Evolutionary conservation across 2,888 invertebrate genomes (phyloP).

Genomic region (Clunio marinus): DNA sequence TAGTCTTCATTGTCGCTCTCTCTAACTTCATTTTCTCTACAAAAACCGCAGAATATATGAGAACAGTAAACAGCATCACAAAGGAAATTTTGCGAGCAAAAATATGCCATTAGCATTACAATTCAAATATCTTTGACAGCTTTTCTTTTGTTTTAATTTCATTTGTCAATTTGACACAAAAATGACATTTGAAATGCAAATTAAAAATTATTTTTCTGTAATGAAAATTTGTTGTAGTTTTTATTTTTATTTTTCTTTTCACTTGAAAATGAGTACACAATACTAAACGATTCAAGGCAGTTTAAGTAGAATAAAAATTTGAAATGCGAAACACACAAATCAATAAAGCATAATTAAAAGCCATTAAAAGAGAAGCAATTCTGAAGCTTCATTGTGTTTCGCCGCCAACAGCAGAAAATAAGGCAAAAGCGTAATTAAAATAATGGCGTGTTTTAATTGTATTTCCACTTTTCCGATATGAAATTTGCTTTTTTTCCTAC

Average conservation of each 20-base stretch:
- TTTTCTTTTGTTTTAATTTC: conserved; percentile 39
- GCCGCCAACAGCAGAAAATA: conserved; percentile 21
- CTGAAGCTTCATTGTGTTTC: conserved; percentile 35
- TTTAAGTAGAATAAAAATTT: not conserved
- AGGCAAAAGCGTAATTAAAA: conserved; percentile 32
- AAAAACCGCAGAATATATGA: conserved; percentile 10
- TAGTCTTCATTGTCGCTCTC: not conserved
- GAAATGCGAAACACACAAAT: conserved; percentile 37
- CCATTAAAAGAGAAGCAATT: conserved; percentile 31
- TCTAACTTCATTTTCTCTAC: not conserved
- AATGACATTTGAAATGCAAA: conserved; percentile 39
- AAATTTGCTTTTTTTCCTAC: conserved; percentile 1
- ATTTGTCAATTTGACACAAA: conserved; percentile 38
- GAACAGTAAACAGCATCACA: not conserved
- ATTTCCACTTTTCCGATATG: conserved; percentile 11
- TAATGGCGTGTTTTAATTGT: conserved; percentile 39
- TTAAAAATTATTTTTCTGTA: conserved; percentile 35
- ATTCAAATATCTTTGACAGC: conserved; percentile 28
- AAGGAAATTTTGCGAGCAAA: not conserved
- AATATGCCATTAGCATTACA: conserved; percentile 31
- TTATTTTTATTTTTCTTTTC: not conserved
- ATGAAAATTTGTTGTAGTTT: conserved; percentile 34
- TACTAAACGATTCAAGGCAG: not conserved
- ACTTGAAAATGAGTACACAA: not conserved
- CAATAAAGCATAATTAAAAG: conserved; percentile 39